These are phyloP conservation scores for Horisme vitalbata DNA, from an alignment of 2,888 invertebrate genomes.

Conservation along the genomic window DNA sequence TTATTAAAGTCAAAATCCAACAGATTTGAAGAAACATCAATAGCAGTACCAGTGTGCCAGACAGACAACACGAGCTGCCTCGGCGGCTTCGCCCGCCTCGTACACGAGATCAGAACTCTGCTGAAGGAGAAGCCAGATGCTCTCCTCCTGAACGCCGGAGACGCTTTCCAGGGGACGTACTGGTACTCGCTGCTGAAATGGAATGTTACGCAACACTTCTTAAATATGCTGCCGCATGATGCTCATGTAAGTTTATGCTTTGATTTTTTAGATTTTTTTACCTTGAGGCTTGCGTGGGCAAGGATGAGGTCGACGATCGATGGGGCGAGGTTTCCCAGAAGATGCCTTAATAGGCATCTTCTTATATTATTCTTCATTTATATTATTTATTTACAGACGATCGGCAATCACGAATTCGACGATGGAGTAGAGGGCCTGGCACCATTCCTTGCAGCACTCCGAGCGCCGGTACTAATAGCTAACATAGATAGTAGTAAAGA, in stretches of 20 bases:
- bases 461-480: conserved; percentile 87
- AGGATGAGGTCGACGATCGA: no score
- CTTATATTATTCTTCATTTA: no score
- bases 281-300: no score
- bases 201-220: conserved; percentile 88
- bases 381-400: conserved; percentile 76
- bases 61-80: conserved; percentile 79
- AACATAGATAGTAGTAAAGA: conserved; percentile 88
- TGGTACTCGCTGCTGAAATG: conserved; percentile 90
- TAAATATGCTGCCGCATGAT: conserved; percentile 89
- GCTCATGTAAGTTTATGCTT: conserved; percentile 89
- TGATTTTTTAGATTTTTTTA: no score
- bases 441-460: conserved; percentile 86
- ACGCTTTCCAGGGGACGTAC: conserved; percentile 91
- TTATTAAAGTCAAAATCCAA: not conserved
- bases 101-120: conserved; percentile 77
- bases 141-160: conserved; percentile 90
- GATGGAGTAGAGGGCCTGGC: conserved; percentile 86
- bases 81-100: conserved; percentile 87
- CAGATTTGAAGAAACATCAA: conserved; percentile 85
- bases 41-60: conserved; percentile 78
- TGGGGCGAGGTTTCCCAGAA: no score
- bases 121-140: conserved; percentile 78
- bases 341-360: no score
- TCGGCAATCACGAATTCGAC: conserved; percentile 95